Percentiles rank a stretch among this genome's conserved stretches.
phyloP scores from a whole-genome alignment of 1,140 invertebrate species.

The Macrobrachium rosenbergii region DNA sequence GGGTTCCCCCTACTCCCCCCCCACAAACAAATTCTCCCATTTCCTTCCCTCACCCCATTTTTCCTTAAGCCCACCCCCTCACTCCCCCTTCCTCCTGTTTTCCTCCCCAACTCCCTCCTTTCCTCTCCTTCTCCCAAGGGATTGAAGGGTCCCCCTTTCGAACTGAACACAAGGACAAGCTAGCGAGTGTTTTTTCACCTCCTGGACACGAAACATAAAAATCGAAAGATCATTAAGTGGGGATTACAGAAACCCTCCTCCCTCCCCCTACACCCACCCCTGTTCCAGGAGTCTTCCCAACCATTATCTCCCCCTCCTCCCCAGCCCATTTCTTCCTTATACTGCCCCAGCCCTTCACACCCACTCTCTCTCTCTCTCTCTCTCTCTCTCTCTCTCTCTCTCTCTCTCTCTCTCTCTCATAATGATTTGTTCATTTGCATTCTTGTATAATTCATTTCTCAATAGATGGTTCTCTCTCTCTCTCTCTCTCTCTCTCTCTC shows the following conservation, averaged over 20 bases:
- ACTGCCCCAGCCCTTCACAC: neutral
- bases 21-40: neutral
- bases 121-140: neutral
- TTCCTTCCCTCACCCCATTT: neutral
- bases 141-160: neutral
- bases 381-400: neutral
- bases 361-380: neutral
- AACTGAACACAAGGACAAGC: neutral
- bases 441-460: neutral
- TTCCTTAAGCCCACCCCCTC: no score
- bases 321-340: neutral
- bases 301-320: neutral
- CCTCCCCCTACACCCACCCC: neutral
- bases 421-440: neutral
- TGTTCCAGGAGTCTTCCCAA: neutral
- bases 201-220: constrained; percentile 9
- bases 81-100: no score
- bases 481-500: constrained; percentile 6
- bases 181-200: neutral
- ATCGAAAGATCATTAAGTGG: constrained; percentile 32
- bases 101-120: no score
- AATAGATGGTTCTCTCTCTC: constrained; percentile 2
- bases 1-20: neutral
- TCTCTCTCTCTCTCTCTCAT: neutral
- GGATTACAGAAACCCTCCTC: neutral